These are phyloP conservation scores for Neosalanx taihuensis DNA, from an alignment of 2,797 vertebrate species.

Conservation along the genomic window DNA sequence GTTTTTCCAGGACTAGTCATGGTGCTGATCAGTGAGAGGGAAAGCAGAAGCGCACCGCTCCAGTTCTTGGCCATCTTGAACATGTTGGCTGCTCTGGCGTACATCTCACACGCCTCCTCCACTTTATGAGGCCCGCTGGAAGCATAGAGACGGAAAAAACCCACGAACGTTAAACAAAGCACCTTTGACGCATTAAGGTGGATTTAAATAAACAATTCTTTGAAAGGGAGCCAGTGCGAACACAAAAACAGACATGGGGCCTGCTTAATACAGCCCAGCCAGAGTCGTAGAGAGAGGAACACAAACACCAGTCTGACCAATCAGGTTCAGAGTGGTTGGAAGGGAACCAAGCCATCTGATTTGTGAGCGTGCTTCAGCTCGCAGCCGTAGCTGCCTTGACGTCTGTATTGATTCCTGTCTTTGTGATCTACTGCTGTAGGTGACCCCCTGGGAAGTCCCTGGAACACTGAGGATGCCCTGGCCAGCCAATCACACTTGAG, in stretches of 20 bases:
- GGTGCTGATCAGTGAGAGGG: neutral
- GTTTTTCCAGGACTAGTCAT: neutral
- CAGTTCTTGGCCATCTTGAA: constrained; percentile 99
- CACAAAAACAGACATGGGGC: neutral
- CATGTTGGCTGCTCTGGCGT: constrained; percentile 98
- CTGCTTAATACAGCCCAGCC: neutral
- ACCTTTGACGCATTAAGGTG: neutral
- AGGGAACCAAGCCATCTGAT: neutral
- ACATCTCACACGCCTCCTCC: constrained; percentile 99
- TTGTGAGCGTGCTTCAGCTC: neutral
- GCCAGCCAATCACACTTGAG: constrained; percentile 32
- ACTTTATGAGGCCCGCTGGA: constrained; percentile 90
- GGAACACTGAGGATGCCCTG: constrained; percentile 35
- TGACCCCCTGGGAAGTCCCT: constrained; percentile 38
- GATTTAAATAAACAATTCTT: neutral
- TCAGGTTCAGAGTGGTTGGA: neutral
- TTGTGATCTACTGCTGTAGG: constrained; percentile 21
- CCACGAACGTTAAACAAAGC: neutral
- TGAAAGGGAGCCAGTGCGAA: neutral
- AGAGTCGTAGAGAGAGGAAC: too few relatives aligned
- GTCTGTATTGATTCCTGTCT: constrained; percentile 16
- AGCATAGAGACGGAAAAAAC: constrained; percentile 27
- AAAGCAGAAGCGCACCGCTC: constrained; percentile 78
- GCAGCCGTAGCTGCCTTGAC: neutral
- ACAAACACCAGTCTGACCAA: too few relatives aligned